Base-by-base conservation (phyloP, 53 echinoderm and acorn worm genomes). In the Holothuria scabra region DNA sequence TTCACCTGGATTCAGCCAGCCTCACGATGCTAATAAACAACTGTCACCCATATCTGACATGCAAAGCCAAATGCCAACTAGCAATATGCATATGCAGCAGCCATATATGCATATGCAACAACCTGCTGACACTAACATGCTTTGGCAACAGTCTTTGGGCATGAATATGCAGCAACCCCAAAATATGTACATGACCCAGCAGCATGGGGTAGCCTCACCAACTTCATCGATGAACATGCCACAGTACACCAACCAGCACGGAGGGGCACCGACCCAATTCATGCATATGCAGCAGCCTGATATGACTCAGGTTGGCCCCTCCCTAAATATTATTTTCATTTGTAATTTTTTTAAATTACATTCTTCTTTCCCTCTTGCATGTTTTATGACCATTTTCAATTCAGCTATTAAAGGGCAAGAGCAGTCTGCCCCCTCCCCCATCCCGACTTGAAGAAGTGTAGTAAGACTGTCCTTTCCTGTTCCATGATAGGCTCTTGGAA, bases 251-350 rank as follows among this genome's bases (percentile, higher is more conserved):
- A n/a, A 9, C 12, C 30, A 71, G 13, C 71, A 71, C n/a, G 71
- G 44, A 41, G 46, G 71, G 71, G n/a, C 7, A 23, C 44, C 44
- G 71, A 22, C 71, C n/a, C 71, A 41, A 20, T 71, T 46, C 44
- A 71, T 37, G 38, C 71, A 41, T 41, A 71, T 71, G 71, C 71
- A 71, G 71, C 71, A 71, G 25, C 71, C 71, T 71, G 71, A 71
- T 71, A 71, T 71, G 13, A 37, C 41, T 71, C 71, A 71, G 71
- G 71, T 71, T 71, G 41, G 71, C 71, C 44, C 44, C 71, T 71
- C 71, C 44, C 71, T 33, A 46, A 48, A 48, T 48, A 48, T 48
- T 48, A 44, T 44, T 44, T 48, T 48, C 48, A 48, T 48, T 48
- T 48, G 48, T 12, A 48, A 48, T 13, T 48, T 48, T 8, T 10